Conservation (phyloP, 2,888 invertebrate genomes). For the Poecilus cupreus region DNA sequence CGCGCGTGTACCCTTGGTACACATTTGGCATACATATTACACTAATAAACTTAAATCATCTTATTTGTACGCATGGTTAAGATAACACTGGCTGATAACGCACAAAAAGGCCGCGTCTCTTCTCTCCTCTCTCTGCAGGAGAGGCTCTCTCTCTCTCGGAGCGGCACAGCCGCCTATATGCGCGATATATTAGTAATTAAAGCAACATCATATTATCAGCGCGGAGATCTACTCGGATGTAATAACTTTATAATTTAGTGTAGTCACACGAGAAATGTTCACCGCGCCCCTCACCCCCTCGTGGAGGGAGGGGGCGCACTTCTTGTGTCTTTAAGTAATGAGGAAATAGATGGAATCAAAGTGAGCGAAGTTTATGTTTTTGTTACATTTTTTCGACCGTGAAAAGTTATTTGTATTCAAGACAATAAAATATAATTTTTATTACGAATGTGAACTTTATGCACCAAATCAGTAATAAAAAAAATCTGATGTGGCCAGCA, state of each 20-base stretch:
- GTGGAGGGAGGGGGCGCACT: not conserved
- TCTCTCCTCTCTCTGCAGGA: not conserved
- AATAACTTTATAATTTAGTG: constrained; percentile 75
- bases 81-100: constrained; percentile 29
- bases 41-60: constrained; percentile 18
- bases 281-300: too few relatives aligned
- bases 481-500: too few relatives aligned
- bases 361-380: too few relatives aligned
- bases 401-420: too few relatives aligned
- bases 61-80: too few relatives aligned
- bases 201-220: constrained; percentile 74
- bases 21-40: constrained; percentile 33
- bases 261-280: constrained; percentile 70
- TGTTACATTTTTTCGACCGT: too few relatives aligned
- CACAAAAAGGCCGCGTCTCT: constrained; percentile 6
- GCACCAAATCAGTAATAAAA: too few relatives aligned
- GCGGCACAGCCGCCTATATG: constrained; percentile 46
- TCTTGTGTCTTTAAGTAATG: constrained; percentile 31
- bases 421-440: too few relatives aligned
- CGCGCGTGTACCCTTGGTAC: too few relatives aligned
- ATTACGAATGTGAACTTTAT: too few relatives aligned
- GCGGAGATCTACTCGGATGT: constrained; percentile 73
- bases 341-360: too few relatives aligned
- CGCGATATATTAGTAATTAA: constrained; percentile 73
- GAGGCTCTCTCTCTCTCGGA: not conserved